Base-by-base conservation (phyloP, 1,140 invertebrate species). In the Sitobion miscanthi region DNA sequence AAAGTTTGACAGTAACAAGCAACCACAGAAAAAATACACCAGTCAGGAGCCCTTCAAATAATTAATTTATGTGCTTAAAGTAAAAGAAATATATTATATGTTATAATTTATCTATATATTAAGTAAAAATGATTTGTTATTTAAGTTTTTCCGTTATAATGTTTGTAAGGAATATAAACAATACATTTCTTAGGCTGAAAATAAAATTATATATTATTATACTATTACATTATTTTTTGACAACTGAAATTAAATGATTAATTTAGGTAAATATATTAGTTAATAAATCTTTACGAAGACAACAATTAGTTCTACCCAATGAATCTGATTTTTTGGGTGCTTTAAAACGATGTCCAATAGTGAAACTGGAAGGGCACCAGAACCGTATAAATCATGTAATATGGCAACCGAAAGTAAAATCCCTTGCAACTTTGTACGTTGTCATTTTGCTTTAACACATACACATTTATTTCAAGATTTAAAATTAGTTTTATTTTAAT, bases 331-430 rank as follows among this genome's bases (percentile, higher is more conserved):
- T 93, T 5, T 82, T 82, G n/a, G 94, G 77, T 62, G 38, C 54
- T 93, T 93, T 83, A 91, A 94, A 57, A 54, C 88, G 82, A 69
- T 91, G 47, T 77, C 93, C 62, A 9, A 83, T 93, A 3, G 94
- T 95, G 2, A 95, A 95, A 93, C 94, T 96, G 25, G 96, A 96
- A 94, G 96, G 95, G 17, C 96, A 96, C 94, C 96, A 96, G 62
- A 96, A 96, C 94, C 95, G 95, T 93, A 95, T 96, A n/a, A 95
- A 94, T 90, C 94, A 94, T 77, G 95, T 96, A 90, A 94, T 94
- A 21, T 96, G 95, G 95, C 95, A 95, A 94, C 94, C 94, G n/a
- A 95, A 95, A 45, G 95, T 95, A 93, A 94, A 94, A 52, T 94
- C 95, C 23, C 94, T 96, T 45, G 96, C 96, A 30, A 96, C 96